phyloP scores from a whole-genome alignment of 2,888 invertebrate species.

The Agrochola circellaris region DNA sequence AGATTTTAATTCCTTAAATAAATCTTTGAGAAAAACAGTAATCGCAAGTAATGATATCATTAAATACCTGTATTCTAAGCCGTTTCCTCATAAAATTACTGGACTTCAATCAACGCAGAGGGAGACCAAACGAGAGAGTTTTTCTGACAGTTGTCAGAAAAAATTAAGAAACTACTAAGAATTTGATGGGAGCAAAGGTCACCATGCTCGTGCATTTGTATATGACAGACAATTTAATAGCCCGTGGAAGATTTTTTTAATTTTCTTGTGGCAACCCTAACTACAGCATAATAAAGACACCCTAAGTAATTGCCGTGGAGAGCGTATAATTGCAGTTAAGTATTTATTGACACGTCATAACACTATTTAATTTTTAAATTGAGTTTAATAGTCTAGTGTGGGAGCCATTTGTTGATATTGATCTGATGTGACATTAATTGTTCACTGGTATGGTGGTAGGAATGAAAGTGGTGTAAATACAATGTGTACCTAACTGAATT shows the following conservation, averaged over 20 bases:
- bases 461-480: background rate
- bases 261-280: conserved; percentile 52
- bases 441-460: conserved; percentile 1
- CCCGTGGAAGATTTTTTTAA: background rate
- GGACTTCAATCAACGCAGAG: conserved; percentile 26
- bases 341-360: conserved; percentile 82
- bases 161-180: background rate
- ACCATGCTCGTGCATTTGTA: background rate
- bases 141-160: background rate
- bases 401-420: conserved; percentile 45
- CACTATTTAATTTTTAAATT: conserved; percentile 67
- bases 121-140: too few species aligned
- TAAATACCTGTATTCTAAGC: background rate
- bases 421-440: conserved; percentile 28
- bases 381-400: conserved; percentile 57
- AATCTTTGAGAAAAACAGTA: background rate
- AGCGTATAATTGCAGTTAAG: conserved; percentile 81
- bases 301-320: conserved; percentile 75
- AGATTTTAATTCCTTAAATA: background rate
- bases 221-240: background rate
- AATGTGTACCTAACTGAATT: too few species aligned
- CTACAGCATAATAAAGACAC: conserved; percentile 63
- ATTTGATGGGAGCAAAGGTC: conserved; percentile 16
- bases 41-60: background rate
- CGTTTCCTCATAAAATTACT: background rate